Base-by-base conservation (phyloP, 2,888 invertebrate species). In the Drosophila subquinaria region DNA sequence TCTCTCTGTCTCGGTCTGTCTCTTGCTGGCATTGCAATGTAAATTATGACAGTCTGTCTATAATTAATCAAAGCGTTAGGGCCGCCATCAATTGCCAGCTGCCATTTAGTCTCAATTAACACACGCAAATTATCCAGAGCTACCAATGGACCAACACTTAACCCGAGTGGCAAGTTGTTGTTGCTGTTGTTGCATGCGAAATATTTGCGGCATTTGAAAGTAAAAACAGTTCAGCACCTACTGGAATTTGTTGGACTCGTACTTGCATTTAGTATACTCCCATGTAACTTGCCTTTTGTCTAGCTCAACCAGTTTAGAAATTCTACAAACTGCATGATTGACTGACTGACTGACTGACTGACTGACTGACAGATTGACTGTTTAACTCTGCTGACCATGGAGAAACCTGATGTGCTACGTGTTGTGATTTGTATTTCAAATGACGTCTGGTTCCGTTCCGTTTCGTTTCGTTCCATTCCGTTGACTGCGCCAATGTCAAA, bases 51-150 rank as follows among this genome's bases (percentile, higher is more conserved):
- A 72, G 82, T 38, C 78, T 75, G 68, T 76, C 73, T 76, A 89
- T 90, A 90, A 89, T 89, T 89, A 90, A 90, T 90, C 89, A 89
- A 89, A 90, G 88, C 76, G 55, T 60, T 74, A 77, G 81, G 87
- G 84, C 88, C 88, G 88, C 62, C 80, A 57, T 47, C 73, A 62
- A 57, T 52, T 69, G 55, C 63, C 53, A 40, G 52, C 71, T 65
- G 53, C 64, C 85, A 70, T 79, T 83, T 83, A 83, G 83, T 82
- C 73, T 80, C 78, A 88, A 88, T 88, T 86, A 88, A 76, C 86
- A 88, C 78, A 86, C 78, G 83, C 83, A 76, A 88, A 84, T 84
- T 80, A 72, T 64, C 65, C 66, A 53, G 51, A 47, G 67, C 65
- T 53, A 36, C 55, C 42, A 27, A n/a, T 60, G 69, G 43, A 20